Conservation (phyloP, 1,140 invertebrate genomes). For the Thereuonema tuberculata region DNA sequence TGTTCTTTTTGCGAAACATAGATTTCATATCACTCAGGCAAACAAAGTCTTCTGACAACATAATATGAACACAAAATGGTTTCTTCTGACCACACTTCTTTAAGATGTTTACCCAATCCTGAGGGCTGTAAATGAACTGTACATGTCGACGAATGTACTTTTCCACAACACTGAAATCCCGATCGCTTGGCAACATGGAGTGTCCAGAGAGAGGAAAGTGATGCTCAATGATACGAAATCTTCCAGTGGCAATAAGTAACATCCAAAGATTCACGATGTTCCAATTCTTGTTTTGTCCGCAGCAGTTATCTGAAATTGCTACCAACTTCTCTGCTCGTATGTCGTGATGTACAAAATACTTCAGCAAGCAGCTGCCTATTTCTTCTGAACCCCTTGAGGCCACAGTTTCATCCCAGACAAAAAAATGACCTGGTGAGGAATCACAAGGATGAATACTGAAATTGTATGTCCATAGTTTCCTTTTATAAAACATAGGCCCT, state of each 20-base stretch:
- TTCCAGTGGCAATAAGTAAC: background rate
- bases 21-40: too few species aligned
- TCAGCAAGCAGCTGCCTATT: background rate
- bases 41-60: too few species aligned
- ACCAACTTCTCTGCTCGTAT: background rate
- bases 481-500: constrained; percentile 6
- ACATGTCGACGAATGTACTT: background rate
- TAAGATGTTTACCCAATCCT: background rate
- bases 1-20: too few species aligned
- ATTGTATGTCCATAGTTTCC: constrained; percentile 10
- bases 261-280: background rate
- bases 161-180: background rate
- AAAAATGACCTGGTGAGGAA: background rate
- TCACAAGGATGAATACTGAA: constrained; percentile 3
- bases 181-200: background rate
- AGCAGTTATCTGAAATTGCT: background rate
- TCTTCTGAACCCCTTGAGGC: background rate
- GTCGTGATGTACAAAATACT: background rate
- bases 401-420: background rate
- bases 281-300: background rate
- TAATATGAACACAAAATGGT: too few species aligned
- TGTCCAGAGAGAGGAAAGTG: background rate
- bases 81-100: too few species aligned
- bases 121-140: background rate
- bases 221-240: background rate